Base-by-base conservation (phyloP, 2,888 invertebrate species). In the Cetonia aurata region DNA sequence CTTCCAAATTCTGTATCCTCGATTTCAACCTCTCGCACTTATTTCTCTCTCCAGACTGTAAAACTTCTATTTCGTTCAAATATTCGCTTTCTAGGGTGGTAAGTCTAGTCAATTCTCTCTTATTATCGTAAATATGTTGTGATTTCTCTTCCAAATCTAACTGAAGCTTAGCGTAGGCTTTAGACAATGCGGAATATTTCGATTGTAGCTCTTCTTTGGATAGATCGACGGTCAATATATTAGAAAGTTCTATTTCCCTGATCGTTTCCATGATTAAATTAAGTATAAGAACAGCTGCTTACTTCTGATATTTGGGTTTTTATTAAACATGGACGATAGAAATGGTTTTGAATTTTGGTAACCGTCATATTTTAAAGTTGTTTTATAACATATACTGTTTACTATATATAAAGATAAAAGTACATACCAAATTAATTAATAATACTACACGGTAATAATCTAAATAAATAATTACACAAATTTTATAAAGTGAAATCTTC, bases 81-180 rank as follows among this genome's bases (percentile, higher is more conserved):
- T 75, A 76, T 31, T 81, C 80, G 37, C 53, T 62, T 60, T 80
- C 76, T 31, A 80, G 62, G 12, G 76, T 72, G 62, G 73, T 74
- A 1, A 73, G 60, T 37, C 76, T 52, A 65, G 77, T 73, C 13
- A 80, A 42, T 71, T 80, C 76, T 42, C 78, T 73, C 55, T 77
- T 78, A 48, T 70, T 72, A 19, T 80, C 77, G 70, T 81, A 72
- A 59, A 79, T 72, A 52, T 75, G 72, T 71, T 82, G 82, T 52
- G 79, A 79, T 41, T 73, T 67, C 4, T 52, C 44, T 41, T 81
- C 80, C 13, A 78, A 50, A 44, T 79, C 76, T 17, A 17, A 13
- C 6, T 37, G 25, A 19, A 48, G 15, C 37, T 37, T 10, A 19
- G 33, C 3, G 41, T 65, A 37, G 6, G 10, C 25, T 59, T 62